Percentiles rank a stretch among this genome's conserved stretches.
phyloP scores from a whole-genome alignment of 2,888 invertebrate genomes.

The Noctua fimbriata region DNA sequence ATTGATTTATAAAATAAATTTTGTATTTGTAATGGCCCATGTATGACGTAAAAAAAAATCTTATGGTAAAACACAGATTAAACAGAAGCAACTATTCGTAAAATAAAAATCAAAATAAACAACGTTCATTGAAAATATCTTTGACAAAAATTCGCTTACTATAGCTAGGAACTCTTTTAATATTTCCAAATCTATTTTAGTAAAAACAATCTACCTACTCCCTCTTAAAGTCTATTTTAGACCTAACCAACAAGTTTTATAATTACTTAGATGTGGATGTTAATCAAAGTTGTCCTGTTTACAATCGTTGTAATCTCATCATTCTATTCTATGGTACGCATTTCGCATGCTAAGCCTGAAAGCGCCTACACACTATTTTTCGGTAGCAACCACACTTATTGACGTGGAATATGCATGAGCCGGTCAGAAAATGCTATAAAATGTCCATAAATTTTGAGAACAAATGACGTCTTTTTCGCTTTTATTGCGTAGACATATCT shows the following conservation, averaged over 20 bases:
- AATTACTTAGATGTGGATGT: background rate
- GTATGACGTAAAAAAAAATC: background rate
- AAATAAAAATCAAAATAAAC: background rate
- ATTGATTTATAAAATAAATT: background rate
- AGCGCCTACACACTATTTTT: background rate
- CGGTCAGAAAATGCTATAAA: background rate
- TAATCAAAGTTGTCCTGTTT: background rate
- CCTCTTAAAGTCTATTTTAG: conserved; percentile 9
- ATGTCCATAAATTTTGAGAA: background rate
- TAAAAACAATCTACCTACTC: conserved; percentile 3
- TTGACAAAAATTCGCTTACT: background rate
- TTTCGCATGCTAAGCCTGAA: no score
- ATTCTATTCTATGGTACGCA: background rate
- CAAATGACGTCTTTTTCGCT: background rate
- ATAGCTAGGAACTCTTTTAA: conserved; percentile 1
- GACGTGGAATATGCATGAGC: background rate
- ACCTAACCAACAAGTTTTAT: background rate
- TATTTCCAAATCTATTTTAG: background rate
- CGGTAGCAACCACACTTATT: background rate
- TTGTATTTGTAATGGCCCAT: background rate
- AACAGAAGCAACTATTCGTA: background rate
- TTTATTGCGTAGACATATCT: background rate
- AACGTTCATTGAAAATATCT: background rate
- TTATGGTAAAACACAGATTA: background rate
- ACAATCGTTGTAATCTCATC: background rate